Conservation (phyloP, 1,140 invertebrate genomes). For the Bombus consobrinus region DNA sequence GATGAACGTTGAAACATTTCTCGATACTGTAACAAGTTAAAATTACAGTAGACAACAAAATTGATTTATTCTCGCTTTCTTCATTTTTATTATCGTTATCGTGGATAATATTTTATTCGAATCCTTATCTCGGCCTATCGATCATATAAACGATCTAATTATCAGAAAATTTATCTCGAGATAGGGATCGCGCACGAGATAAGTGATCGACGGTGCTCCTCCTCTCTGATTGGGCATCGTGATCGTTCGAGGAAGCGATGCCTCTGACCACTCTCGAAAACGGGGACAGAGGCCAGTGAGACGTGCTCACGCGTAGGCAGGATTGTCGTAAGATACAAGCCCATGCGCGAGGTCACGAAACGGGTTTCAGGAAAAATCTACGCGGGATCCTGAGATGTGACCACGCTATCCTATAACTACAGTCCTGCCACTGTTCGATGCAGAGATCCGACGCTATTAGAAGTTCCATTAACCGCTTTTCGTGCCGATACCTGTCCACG, state of each 20-base stretch:
- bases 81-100: no score
- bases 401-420: constrained; percentile 30
- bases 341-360: constrained; percentile 69
- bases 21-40: not conserved
- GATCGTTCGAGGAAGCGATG: constrained; percentile 10
- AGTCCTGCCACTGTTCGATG: constrained; percentile 5
- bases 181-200: not conserved
- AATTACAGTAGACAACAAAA: not conserved
- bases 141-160: constrained; percentile 2
- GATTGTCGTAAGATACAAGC: constrained; percentile 62
- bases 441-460: constrained; percentile 24
- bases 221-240: constrained; percentile 19
- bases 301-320: constrained; percentile 56
- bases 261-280: constrained; percentile 44
- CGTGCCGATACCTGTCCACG: constrained; percentile 9
- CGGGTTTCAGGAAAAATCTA: constrained; percentile 76
- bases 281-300: constrained; percentile 52
- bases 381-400: constrained; percentile 54
- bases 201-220: constrained; percentile 9
- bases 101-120: no score
- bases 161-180: not conserved
- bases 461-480: constrained; percentile 64
- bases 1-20: no score
- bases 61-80: no score
- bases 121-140: not conserved